A percentile compares a stretch with the other conserved stretches of the same genome.
Conservation (phyloP, 2,888 invertebrate genomes). For the Eudemis profundana region DNA sequence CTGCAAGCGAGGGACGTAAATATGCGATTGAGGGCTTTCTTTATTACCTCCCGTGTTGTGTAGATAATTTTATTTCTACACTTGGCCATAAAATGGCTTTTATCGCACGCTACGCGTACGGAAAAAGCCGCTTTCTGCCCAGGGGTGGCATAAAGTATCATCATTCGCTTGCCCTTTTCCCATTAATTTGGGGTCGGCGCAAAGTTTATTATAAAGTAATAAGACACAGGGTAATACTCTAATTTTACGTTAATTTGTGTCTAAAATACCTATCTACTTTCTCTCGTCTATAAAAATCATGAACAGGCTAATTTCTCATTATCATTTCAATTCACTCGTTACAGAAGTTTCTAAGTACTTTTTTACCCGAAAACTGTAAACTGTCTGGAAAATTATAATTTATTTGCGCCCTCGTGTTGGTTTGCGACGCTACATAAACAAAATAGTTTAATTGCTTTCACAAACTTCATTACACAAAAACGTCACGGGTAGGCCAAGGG, state of each 20-base stretch:
- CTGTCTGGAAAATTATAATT: constrained; percentile 31
- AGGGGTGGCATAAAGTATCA: no score
- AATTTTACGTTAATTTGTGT: background rate
- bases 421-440: constrained; percentile 33
- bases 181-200: no score
- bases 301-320: background rate
- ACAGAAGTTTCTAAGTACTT: constrained; percentile 23
- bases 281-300: background rate
- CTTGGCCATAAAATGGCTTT: no score
- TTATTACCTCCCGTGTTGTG: no score
- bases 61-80: no score
- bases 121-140: no score
- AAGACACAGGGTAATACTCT: no score
- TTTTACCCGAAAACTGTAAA: constrained; percentile 27
- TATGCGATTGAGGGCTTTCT: no score
- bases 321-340: constrained; percentile 24
- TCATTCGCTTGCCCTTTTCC: no score
- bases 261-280: background rate
- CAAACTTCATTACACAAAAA: constrained; percentile 38
- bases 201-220: no score
- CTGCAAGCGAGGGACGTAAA: no score
- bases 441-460: constrained; percentile 42
- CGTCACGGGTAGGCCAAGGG: constrained; percentile 29
- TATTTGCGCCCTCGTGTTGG: constrained; percentile 23
- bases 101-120: no score